Base-by-base conservation (phyloP, 1,140 invertebrate genomes). In the Coboldia fuscipes region DNA sequence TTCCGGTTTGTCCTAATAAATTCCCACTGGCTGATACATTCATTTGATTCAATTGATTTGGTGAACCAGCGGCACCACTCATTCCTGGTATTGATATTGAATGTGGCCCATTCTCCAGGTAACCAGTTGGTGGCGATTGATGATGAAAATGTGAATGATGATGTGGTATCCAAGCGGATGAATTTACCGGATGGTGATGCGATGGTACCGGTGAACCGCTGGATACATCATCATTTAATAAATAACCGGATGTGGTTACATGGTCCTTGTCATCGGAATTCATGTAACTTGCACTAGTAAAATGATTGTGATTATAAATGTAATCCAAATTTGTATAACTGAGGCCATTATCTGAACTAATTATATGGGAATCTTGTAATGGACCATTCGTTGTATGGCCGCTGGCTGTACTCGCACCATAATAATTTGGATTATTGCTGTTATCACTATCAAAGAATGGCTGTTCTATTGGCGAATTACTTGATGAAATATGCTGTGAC, bases 301-400 rank as follows among this genome's bases (percentile, higher is more conserved):
- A 33, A 2, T 16, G 31, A 33, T 22, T 38, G 33, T 43, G 43
- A 26, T 39, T 40, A 20, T 55, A 55, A 17, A 50, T 41, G 42
- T 81, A 83, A 57, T 90, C 84, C 44, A 90, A 55, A 55, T 89
- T 89, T 0, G 84, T 89, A 51, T 90, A 90, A 48, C 82, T 84
- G 27, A 88, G 56, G 1, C 83, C 82, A 36, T 80, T 80, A 42
- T 81, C 75, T 0, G 79, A 75, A 42, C 73, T 82, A 31, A 85
- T 84, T 14, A 84, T 81, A 8, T 66, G 60, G 3, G 60, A 52
- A 3, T 57, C 55, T 32, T 54, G 48, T n/a, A 29, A 26, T 14
- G 33, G 40, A 57, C 55, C 35, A 62, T 59, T 42, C 54, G 63
- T 34, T 45, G 55, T 36, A 56, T 57, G 44, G 35, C 37, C 45